Conservation (phyloP, 2,113 vertebrate species). For the Engystomops pustulosus region DNA sequence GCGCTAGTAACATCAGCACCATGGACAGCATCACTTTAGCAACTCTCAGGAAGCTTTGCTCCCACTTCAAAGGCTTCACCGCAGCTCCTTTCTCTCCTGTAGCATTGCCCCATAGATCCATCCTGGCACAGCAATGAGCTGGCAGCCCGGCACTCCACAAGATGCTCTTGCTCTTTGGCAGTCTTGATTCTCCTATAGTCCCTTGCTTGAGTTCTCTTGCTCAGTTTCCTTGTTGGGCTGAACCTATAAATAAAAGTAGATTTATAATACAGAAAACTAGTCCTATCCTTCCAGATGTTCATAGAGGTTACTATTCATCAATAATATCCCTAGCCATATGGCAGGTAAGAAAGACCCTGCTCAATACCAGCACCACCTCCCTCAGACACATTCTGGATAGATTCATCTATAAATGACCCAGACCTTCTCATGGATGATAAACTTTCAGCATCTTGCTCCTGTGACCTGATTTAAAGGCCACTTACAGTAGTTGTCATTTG, state of each 20-base stretch:
- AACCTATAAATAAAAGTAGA: neutral
- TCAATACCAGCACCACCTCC: neutral
- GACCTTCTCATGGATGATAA: constrained; percentile 19
- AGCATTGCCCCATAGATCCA: constrained; percentile 63
- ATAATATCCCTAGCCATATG: neutral
- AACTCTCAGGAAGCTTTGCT: constrained; percentile 66
- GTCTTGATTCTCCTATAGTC: neutral
- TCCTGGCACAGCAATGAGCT: constrained; percentile 59
- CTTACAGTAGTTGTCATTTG: neutral
- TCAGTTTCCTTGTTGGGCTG: constrained; percentile 31
- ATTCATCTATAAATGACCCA: neutral
- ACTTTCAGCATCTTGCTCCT: constrained; percentile 44
- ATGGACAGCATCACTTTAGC: constrained; percentile 81
- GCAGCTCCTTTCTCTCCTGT: constrained; percentile 67
- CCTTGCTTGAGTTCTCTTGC: neutral
- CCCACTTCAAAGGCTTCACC: constrained; percentile 23
- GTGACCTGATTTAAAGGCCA: neutral
- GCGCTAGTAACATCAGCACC: constrained; percentile 78
- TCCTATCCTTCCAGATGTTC: neutral
- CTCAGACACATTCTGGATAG: neutral
- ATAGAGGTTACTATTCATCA: neutral
- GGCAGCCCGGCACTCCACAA: constrained; percentile 25
- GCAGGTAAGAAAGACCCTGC: too few relatives aligned
- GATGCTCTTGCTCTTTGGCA: constrained; percentile 18
- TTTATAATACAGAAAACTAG: too few relatives aligned